A percentile compares a stretch with the other conserved stretches of the same genome.
Conservation (phyloP, 2,113 vertebrate genomes). For the Larimichthys crocea region DNA sequence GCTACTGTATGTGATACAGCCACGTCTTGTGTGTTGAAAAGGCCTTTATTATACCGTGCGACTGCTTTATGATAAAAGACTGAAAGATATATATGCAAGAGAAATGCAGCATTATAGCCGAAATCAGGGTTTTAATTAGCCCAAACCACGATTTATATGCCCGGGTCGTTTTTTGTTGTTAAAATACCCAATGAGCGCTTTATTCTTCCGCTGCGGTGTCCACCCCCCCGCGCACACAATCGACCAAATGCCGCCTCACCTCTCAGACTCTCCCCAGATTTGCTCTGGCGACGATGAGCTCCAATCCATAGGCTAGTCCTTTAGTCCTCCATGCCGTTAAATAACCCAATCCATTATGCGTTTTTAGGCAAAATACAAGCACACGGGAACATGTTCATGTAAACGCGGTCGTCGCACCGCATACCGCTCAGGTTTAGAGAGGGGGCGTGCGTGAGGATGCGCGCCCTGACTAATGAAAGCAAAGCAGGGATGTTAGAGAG, state of each 20-base stretch:
- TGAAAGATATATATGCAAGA: not conserved
- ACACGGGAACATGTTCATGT: constrained; percentile 15
- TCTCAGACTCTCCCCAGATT: constrained; percentile 77
- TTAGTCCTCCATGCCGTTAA: constrained; percentile 64
- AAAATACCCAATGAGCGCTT: constrained; percentile 12
- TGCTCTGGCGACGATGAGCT: constrained; percentile 73
- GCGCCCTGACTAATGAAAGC: constrained; percentile 35
- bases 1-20: constrained; percentile 18
- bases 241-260: constrained; percentile 66
- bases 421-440: constrained; percentile 30
- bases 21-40: constrained; percentile 16
- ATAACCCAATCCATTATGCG: constrained; percentile 48
- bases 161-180: not conserved
- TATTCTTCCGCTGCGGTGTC: not conserved
- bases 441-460: constrained; percentile 41
- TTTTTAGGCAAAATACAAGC: not conserved
- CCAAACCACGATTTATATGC: not conserved
- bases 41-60: constrained; percentile 22
- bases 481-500: constrained; percentile 15
- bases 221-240: constrained; percentile 21
- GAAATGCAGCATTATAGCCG: not conserved
- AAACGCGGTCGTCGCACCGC: constrained; percentile 29
- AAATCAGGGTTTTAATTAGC: not conserved
- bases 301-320: constrained; percentile 80
- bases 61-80: not conserved